These are phyloP conservation scores for Centropus bengalensis DNA, from an alignment of 2,113 vertebrate genomes.

Conservation along the genomic window DNA sequence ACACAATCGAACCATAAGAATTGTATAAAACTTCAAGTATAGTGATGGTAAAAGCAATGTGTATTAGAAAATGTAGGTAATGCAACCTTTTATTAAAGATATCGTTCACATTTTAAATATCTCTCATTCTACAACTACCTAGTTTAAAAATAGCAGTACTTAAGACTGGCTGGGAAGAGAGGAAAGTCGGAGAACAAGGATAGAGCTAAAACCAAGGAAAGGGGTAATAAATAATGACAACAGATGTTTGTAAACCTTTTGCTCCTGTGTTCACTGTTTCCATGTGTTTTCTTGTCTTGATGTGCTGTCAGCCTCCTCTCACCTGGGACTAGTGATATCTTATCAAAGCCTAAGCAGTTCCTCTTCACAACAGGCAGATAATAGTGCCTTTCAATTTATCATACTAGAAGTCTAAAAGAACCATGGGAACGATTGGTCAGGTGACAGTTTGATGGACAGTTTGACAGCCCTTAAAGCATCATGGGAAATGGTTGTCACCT, in stretches of 20 bases:
- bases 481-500: slow-evolving; percentile 98
- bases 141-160: slow-evolving; percentile 58
- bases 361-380: slow-evolving; percentile 86
- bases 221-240: slow-evolving; percentile 81
- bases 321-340: slow-evolving; percentile 99
- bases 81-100: slow-evolving; percentile 57
- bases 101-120: slow-evolving; percentile 52
- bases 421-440: slow-evolving; percentile 93
- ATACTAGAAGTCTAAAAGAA: slow-evolving; percentile 84
- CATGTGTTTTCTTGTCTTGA: slow-evolving; percentile 89
- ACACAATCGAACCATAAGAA: slow-evolving; percentile 20
- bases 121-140: slow-evolving; percentile 6
- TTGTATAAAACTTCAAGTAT: slow-evolving; percentile 29
- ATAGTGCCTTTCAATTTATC: slow-evolving; percentile 91
- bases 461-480: slow-evolving; percentile 96
- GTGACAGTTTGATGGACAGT: slow-evolving; percentile 94
- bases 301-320: slow-evolving; percentile 90
- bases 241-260: slow-evolving; percentile 85
- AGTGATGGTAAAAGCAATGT: slow-evolving; percentile 14
- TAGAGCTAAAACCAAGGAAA: slow-evolving; percentile 71
- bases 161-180: slow-evolving; percentile 47
- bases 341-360: slow-evolving; percentile 99
- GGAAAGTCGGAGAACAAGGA: slow-evolving; percentile 54
- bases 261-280: slow-evolving; percentile 81
- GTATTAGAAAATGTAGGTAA: slow-evolving; percentile 45